Evolutionary conservation across 2,113 vertebrate species (phyloP), one percentile per base, ranked within the genome.

Genomic region (Desmodus rotundus): DNA sequence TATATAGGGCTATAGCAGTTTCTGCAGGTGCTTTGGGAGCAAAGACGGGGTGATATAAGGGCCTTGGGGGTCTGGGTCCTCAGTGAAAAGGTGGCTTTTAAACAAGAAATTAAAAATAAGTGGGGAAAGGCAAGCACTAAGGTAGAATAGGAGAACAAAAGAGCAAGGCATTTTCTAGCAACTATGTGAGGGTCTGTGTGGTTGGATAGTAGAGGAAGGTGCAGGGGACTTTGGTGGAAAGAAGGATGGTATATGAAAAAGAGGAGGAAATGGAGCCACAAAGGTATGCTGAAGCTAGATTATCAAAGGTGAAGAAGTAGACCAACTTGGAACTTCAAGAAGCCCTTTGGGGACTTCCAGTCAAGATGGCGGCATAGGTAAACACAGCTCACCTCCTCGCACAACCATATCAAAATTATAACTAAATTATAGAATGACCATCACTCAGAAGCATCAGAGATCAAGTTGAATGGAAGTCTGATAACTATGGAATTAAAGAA

Each of bases 151-250:
- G 5, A 76, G 47, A 80, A 41, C 7, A 47, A 33, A 73, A 78
- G 5, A 65, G 7, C 1, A 0, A 56, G 13, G 1, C 3, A 4
- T 24, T 86, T 78, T 41, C 22, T 58, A 33, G 54, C 10, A 52
- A 26, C 1, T 2, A 3, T 8, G 13, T 65, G 26, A 61, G 43
- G 67, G 26, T 63, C 16, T 72, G 6, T 33, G 24, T 52, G 14
- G 12, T 4, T 81, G 72, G 11, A 26, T 58, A 38, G 17, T 10
- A 47, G 54, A 31, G 17, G 41, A 31, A 45, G 10, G 31, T 16
- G 10, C 77, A 41, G 28, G 5, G 13, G 9, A 1, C 6, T 22
- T 89, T 19, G 41, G 12, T 4, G 5, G 36, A 14, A 67, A 24
- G 31, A 73, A 38, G 70, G 14, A 26, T 3, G 2, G 10, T 6